Evolutionary conservation across 2,888 invertebrate genomes (phyloP), one percentile per base, ranked within the genome.

Genomic region (Ernsta delagoae): DNA sequence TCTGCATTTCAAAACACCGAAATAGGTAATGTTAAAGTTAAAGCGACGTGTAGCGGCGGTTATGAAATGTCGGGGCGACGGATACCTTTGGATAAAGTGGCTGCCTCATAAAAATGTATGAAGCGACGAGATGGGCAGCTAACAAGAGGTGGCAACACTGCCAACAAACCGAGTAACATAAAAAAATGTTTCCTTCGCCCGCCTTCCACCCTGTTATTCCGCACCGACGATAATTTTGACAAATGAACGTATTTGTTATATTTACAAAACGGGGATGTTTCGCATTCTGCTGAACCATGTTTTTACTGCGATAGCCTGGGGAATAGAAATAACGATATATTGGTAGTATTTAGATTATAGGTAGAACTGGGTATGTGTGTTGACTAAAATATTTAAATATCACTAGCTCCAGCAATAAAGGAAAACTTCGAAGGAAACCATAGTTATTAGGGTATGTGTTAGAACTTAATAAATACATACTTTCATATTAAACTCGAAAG

Each of bases 41-140:
- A 16, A 16, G 16, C 16, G 24, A 53, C 48, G 48, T 48, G 12
- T 48, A 12, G 48, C 64, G n/a, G 16, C 7, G n/a, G n/a, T 16
- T 7, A 41, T 31, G 34, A 45, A 41, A 24, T 24, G 16, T 54
- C 57, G 12, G 59, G 68, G 50, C 41, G 59, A 85, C 87, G 80
- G 83, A 87, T 88, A 92, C 90, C 90, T 87, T 89, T 91, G 80
- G 87, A 84, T 90, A 90, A 88, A 86, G 87, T 86, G 70, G 16
- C 16, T 16, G 86, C 83, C 85, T 90, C 90, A 92, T 93, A 90
- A 93, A 93, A 92, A 93, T 93, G 92, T 91, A 93, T 92, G 92
- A 93, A 86, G 76, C 74, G 76, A 81, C 74, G 71, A 79, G 83
- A 86, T 86, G 87, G 80, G 84, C 89, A 83, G 82, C 83, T 91